Base-by-base conservation (phyloP, 2,888 invertebrate species). In the Chalcis sispes region DNA sequence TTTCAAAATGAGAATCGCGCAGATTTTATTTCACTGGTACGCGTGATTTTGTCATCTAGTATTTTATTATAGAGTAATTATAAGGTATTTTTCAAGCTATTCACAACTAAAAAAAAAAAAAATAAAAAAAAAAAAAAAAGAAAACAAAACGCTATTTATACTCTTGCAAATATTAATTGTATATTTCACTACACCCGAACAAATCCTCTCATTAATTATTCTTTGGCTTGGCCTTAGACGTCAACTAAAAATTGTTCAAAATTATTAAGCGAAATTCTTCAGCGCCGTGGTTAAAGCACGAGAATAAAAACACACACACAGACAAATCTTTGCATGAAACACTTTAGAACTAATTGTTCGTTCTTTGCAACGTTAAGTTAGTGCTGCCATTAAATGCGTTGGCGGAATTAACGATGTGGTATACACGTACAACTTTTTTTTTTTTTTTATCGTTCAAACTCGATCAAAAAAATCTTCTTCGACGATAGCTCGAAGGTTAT, bases 201-300 rank as follows among this genome's bases (percentile, higher is more conserved):
- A 59, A n/a, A 40, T 48, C 32, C 23, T 40, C 15, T 25, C 42
- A 40, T 36, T 23, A 42, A 40, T 42, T 73, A 73, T 48, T 75
- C 74, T 69, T 75, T 75, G 74, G 74, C 69, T 75, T 75, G 48
- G 56, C 69, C 62, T 62, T 52, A 59, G 18, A 58, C n/a, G 29
- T 40, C 36, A 59, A 52, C 36, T 40, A 59, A 52, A n/a, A 50
- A 29, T 61, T 32, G 10, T 52, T 10, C 18, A 13, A 27, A 50
- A 59, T 4, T 36, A 36, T n/a, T n/a, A n/a, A 42, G 50, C 32
- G n/a, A 18, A 3, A 13, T 59, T 20, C 10, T 20, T 13, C 23
- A 4, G 27, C 27, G 7, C 25, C 48, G n/a, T 27, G 20, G 27
- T 2, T 58, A 3, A 18, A 32, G 27, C 13, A 50, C 15, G 15